Base-by-base conservation (phyloP, 2,888 invertebrate species). In the Drosophila fulvimacula region DNA sequence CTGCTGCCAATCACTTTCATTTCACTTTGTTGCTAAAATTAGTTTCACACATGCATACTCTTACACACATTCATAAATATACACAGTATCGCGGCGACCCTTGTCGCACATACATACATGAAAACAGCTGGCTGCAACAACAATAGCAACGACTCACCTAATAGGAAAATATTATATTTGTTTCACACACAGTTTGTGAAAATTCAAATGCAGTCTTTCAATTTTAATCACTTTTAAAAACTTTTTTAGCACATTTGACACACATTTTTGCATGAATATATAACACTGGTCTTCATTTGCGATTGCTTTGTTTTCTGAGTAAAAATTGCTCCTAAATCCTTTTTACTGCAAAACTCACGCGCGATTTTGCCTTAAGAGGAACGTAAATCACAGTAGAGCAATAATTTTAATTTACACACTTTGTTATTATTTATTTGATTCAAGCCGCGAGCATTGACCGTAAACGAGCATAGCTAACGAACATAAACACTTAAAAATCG, bases 41-140 rank as follows among this genome's bases (percentile, higher is more conserved):
- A 83, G 85, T 56, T 52, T 60, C 39, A 56, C 63, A 57, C 46
- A 51, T 11, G 11, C 46, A 30, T 5, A 30, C 11, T 6, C 10
- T 30, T 2, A 11, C 56, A 69, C 46, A 66, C 55, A 69, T n/a
- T 17, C 5, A 24, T 51, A 63, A 46, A 69, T 51, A 68, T 52
- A 39, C 5, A 39, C 17, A 11, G 24, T 55, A 15, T 41, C 38
- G 38, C 39, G 30, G 48, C 62, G 65, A 69, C 66, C 75, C 74
- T 69, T 71, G 72, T 55, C 62, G 49, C 32, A 63, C 39, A 53
- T 69, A 78, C 69, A 79, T 52, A 76, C 73, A 57, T 69, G 55
- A 70, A 84, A 83, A 87, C 82, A 83, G 88, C 83, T 83, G 83
- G 80, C 65, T 71, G 62, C 70, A 76, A 66, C 69, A 76, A 55